Percentiles rank a stretch among this genome's conserved stretches.
Conservation (phyloP, 2,888 invertebrate genomes). For the Drosophila dives region DNA sequence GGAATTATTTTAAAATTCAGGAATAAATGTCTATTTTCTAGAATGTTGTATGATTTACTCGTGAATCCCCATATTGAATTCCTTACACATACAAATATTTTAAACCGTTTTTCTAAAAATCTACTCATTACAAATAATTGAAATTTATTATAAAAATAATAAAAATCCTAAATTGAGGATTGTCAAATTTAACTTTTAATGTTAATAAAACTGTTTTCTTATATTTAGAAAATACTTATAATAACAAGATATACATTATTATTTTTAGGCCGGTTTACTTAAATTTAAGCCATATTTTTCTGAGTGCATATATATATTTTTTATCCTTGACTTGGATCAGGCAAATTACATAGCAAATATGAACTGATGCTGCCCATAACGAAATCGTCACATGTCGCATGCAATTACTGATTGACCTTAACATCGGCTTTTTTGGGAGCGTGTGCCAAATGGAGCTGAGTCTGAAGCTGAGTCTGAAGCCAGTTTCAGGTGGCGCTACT, state of each 20-base stretch:
- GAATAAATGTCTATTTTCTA: no score
- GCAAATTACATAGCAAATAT: constrained; percentile 26
- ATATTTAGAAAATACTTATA: not conserved
- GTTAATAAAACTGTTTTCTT: not conserved
- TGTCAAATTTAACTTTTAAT: not conserved
- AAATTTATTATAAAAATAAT: not conserved
- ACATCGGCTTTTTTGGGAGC: constrained; percentile 62
- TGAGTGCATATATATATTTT: not conserved
- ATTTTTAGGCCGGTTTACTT: not conserved
- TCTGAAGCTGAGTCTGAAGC: constrained; percentile 26
- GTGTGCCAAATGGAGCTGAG: constrained; percentile 68
- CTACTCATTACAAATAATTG: not conserved
- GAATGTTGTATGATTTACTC: no score
- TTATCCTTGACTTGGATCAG: constrained; percentile 25
- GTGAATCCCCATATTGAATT: not conserved
- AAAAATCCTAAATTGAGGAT: not conserved
- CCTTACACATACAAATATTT: not conserved
- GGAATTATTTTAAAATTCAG: not conserved
- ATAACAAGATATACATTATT: not conserved
- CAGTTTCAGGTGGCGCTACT: constrained; percentile 21
- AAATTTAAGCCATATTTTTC: not conserved
- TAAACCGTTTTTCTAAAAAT: not conserved
- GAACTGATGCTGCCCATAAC: constrained; percentile 33
- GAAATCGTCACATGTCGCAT: constrained; percentile 54
- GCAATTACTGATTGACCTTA: constrained; percentile 66